Evolutionary conservation across 2,888 invertebrate species (phyloP).

Genomic region (Drosophila colorata): DNA sequence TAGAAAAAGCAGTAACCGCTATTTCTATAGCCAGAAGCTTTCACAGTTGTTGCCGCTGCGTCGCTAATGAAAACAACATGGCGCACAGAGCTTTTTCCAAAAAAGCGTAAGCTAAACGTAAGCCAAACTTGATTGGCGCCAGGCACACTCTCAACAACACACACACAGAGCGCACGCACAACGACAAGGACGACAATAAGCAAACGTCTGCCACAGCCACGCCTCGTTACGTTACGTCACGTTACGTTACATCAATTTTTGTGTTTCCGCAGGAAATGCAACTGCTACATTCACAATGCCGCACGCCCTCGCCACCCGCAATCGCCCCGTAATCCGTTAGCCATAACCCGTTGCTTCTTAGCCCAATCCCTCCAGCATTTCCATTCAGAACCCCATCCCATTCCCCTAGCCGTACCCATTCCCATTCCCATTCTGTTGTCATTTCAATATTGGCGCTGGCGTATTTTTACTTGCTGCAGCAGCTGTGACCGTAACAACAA

Average conservation of each 20-base stretch:
- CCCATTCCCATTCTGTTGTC: constrained; percentile 66
- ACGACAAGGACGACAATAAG: constrained; percentile 42
- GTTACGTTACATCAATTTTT: constrained; percentile 80
- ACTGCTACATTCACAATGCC: constrained; percentile 61
- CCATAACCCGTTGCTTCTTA: constrained; percentile 62
- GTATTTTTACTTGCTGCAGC: constrained; percentile 76
- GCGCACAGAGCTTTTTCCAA: constrained; percentile 50
- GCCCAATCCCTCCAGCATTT: constrained; percentile 17
- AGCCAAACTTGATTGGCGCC: constrained; percentile 79
- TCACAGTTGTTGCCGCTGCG: constrained; percentile 36
- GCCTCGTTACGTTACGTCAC: constrained; percentile 79
- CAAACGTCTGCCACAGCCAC: constrained; percentile 56
- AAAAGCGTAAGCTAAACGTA: constrained; percentile 76
- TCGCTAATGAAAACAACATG: constrained; percentile 77
- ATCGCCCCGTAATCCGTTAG: constrained; percentile 43
- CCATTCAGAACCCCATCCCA: not conserved
- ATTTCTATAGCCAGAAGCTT: constrained; percentile 47
- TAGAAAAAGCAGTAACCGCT: constrained; percentile 64
- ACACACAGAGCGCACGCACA: constrained; percentile 22
- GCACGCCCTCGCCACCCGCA: not conserved
- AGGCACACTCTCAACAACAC: constrained; percentile 14
- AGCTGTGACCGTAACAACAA: constrained; percentile 70
- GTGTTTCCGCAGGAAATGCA: constrained; percentile 79
- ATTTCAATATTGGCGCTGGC: constrained; percentile 77
- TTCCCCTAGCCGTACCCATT: constrained; percentile 19